phyloP scores from a whole-genome alignment of 1,140 invertebrate species.

The Macrosteles quadrilineatus region DNA sequence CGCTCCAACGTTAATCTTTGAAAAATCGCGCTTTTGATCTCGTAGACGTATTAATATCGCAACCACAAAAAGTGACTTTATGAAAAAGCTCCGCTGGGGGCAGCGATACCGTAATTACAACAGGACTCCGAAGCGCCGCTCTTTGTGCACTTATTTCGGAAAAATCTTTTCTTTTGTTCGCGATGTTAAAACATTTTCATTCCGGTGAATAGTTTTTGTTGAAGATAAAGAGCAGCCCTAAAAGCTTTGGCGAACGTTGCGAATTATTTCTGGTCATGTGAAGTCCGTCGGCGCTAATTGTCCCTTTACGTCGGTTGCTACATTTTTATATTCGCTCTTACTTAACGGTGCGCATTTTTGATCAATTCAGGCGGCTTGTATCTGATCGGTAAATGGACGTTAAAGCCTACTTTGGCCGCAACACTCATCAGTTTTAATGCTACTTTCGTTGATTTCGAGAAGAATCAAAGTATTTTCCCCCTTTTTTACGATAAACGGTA shows the following conservation, averaged over 20 bases:
- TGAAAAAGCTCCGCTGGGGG: conserved; percentile 18
- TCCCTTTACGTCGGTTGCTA: conserved; percentile 10
- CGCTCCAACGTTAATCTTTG: conserved; percentile 1
- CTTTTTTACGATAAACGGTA: too few relatives aligned
- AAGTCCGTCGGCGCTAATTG: conserved; percentile 2
- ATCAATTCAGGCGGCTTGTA: background rate
- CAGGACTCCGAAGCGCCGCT: background rate
- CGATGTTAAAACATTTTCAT: conserved; percentile 9
- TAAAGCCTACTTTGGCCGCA: conserved; percentile 14
- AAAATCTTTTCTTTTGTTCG: conserved; percentile 21
- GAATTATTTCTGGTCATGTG: conserved; percentile 14
- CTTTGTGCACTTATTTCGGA: conserved; percentile 4
- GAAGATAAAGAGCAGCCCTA: conserved; percentile 14
- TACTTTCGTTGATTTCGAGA: conserved; percentile 13
- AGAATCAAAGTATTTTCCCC: too few relatives aligned
- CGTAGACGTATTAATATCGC: conserved; percentile 18
- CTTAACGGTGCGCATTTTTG: conserved; percentile 11
- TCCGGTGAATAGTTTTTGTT: conserved; percentile 16
- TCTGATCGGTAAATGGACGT: conserved; percentile 15
- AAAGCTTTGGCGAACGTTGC: conserved; percentile 11
- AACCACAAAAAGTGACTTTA: conserved; percentile 17
- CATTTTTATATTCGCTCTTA: conserved; percentile 10
- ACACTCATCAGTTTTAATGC: conserved; percentile 3
- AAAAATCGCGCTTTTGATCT: conserved; percentile 23
- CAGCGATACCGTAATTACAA: conserved; percentile 8